Percentiles rank a stretch among this genome's conserved stretches.
phyloP scores from a whole-genome alignment of 2,113 vertebrate species.

The Dromiciops gliroides region DNA sequence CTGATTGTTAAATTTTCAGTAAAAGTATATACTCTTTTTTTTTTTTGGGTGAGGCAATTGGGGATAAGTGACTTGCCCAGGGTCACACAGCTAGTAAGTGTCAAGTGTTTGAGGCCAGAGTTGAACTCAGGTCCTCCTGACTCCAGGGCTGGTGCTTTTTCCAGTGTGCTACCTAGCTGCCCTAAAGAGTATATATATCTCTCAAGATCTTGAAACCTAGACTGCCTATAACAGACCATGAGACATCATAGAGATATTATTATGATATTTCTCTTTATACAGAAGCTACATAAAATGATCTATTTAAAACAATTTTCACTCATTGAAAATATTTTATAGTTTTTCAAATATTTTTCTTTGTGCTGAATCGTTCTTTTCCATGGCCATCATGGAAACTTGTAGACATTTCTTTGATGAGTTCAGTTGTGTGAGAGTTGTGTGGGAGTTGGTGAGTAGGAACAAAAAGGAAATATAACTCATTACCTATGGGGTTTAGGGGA shows the following conservation, averaged over 20 bases:
- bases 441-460: neutral
- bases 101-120: too few species aligned
- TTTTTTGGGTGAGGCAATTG: too few species aligned
- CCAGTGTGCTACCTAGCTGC: too few species aligned
- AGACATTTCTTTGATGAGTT: neutral
- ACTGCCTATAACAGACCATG: too few species aligned
- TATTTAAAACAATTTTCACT: neutral
- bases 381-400: neutral
- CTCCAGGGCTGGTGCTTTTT: too few species aligned
- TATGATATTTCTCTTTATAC: neutral
- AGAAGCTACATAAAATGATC: neutral
- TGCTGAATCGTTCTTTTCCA: neutral
- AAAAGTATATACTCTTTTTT: too few species aligned
- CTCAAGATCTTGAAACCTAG: neutral
- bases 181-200: too few species aligned
- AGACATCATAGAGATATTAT: neutral
- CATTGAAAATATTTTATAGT: neutral
- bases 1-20: too few species aligned
- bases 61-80: too few species aligned
- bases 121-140: too few species aligned
- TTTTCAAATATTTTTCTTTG: neutral
- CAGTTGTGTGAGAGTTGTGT: neutral
- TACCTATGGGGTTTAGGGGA: too few species aligned
- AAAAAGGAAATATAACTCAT: neutral
- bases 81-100: too few species aligned